Evolutionary conservation across 2,113 vertebrate genomes (phyloP).

Genomic region (Otus sunia): DNA sequence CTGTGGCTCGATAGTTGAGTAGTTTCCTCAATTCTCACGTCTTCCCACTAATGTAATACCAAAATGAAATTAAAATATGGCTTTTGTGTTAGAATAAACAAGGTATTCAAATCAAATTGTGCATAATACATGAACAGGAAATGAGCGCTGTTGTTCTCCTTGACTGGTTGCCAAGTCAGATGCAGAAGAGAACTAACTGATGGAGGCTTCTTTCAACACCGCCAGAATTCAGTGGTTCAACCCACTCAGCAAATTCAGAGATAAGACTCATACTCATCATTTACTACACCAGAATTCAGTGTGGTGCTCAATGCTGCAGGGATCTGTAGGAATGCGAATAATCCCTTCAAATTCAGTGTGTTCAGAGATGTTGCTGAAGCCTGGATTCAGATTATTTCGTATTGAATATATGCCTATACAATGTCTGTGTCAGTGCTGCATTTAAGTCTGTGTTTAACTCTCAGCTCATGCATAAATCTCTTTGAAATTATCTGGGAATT

Average conservation of each 20-base stretch:
- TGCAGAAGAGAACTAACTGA: conserved; percentile 2
- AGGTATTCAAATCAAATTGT: conserved; percentile 15
- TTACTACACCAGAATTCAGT: background rate
- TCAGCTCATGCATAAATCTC: background rate
- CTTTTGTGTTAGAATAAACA: background rate
- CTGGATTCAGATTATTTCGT: background rate
- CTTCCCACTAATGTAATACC: background rate
- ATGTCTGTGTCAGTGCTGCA: background rate
- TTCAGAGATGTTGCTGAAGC: background rate
- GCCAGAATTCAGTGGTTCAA: background rate
- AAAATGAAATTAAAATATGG: conserved; percentile 10
- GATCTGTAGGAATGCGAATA: background rate
- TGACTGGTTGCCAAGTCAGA: conserved; percentile 36
- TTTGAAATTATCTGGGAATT: conserved; percentile 10
- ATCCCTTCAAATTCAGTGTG: background rate
- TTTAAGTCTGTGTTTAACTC: background rate
- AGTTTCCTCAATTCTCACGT: background rate
- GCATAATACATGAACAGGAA: conserved; percentile 1
- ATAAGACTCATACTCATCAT: background rate
- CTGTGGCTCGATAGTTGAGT: background rate
- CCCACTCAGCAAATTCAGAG: background rate
- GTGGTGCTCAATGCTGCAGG: background rate
- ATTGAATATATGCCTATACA: background rate
- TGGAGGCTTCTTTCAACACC: background rate
- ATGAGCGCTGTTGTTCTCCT: background rate